Percentiles rank a stretch among this genome's conserved stretches.
phyloP scores from a whole-genome alignment of 2,888 invertebrate genomes.

The Euplexia lucipara region DNA sequence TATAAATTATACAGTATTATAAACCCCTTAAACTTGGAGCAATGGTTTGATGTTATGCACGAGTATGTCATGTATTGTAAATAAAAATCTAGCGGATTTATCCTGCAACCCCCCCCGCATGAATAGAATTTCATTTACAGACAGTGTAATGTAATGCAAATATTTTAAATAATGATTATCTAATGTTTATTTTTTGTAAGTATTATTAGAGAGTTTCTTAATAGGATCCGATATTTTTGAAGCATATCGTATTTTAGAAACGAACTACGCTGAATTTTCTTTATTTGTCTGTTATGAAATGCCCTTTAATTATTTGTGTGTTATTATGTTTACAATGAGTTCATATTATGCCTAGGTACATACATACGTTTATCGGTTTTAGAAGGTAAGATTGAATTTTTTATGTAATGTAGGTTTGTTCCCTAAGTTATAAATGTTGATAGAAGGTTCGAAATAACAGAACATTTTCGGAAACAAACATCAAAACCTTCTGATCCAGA shows the following conservation, averaged over 20 bases:
- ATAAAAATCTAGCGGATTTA: conserved; percentile 35
- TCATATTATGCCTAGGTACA: not conserved
- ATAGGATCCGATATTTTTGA: conserved; percentile 19
- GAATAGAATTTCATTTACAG: conserved; percentile 38
- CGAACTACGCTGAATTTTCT: no score
- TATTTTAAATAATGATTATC: conserved; percentile 17
- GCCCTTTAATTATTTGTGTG: not conserved
- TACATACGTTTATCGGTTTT: not conserved
- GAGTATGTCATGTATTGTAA: conserved; percentile 42
- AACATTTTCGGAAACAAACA: not conserved
- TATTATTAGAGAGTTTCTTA: conserved; percentile 21
- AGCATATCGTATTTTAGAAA: conserved; percentile 30
- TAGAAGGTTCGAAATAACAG: conserved; percentile 9
- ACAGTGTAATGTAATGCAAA: conserved; percentile 64
- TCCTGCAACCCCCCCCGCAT: conserved; percentile 9
- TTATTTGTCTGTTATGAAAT: no score
- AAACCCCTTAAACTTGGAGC: conserved; percentile 37
- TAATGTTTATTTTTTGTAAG: conserved; percentile 29
- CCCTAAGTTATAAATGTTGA: not conserved
- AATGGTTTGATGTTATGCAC: conserved; percentile 47
- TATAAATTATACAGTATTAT: conserved; percentile 37
- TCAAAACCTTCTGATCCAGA: not conserved
- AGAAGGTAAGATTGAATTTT: no score
- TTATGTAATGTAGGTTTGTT: no score
- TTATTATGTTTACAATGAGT: not conserved